Evolutionary conservation across 2,113 vertebrate species (phyloP), one percentile per base, ranked within the genome.

Genomic region (Neomonachus schauinslandi): DNA sequence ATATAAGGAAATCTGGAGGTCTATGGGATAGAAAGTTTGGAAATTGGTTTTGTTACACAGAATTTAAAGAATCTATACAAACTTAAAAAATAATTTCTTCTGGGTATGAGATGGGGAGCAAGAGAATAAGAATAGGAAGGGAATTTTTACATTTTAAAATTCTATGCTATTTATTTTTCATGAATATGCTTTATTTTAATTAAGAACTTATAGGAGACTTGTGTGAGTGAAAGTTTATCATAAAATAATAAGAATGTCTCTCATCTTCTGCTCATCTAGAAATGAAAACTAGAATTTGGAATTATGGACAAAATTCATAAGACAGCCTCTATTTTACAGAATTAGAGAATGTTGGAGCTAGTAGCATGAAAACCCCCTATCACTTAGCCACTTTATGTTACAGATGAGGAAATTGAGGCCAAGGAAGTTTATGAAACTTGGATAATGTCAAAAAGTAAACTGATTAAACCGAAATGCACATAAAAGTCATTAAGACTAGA

Each of bases 201-300:
- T 79, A 72, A 85, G 94, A 85, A 4, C 15, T 42, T 61, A 65
- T 0, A 59, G 21, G 26, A 85, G 33, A 51, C 15, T 81, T 77
- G 19, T 81, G 8, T 39, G 15, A 84, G n/a, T 74, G 28, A 84
- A 91, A 67, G 16, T 57, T 79, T 91, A 67, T 89, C 31, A 92
- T 61, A 92, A 19, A 80, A 71, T 67, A 57, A 72, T 31, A 82
- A 72, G 7, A 46, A 36, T 91, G 39, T 85, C 42, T 57, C 12
- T 93, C 26, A 65, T 83, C 53, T 74, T 77, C 21, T 61, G 36
- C 7, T 55, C 21, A 67, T 79, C 12, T 59, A 69, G 39, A 76
- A 93, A 87, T 51, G 16, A 80, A 96, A 94, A 14, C 5, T 74
- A 42, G n/a, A 85, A 89, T 92, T 51, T 94, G 22, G 31, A 89